Conservation (phyloP, 2,888 invertebrate species). For the Aplocera efformata region DNA sequence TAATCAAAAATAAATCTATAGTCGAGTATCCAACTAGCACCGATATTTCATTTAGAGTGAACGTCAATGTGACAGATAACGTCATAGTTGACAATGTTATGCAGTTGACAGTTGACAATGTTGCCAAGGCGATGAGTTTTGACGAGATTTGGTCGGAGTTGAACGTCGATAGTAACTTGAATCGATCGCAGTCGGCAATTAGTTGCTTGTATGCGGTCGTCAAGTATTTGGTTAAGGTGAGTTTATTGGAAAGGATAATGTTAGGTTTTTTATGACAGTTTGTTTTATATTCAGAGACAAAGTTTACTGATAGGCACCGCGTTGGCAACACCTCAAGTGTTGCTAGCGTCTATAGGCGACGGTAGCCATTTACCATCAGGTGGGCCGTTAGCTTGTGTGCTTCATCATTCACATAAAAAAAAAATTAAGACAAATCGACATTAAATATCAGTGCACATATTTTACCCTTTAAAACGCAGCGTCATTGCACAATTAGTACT, state of each 20-base stretch:
- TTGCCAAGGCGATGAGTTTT: slow-evolving; percentile 59
- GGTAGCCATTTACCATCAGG: too few relatives aligned
- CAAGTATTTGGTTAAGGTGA: slow-evolving; percentile 71
- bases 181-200: slow-evolving; percentile 69
- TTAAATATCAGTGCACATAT: too few relatives aligned
- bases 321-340: too few relatives aligned
- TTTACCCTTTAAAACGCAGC: too few relatives aligned
- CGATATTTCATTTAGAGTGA: slow-evolving; percentile 64
- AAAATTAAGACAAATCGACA: too few relatives aligned
- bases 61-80: slow-evolving; percentile 50
- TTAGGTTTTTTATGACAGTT: too few relatives aligned
- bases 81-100: slow-evolving; percentile 65
- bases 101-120: slow-evolving; percentile 56
- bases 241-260: slow-evolving; percentile 10
- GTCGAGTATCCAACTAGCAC: slow-evolving; percentile 66
- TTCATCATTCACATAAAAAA: too few relatives aligned
- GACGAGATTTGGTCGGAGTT: slow-evolving; percentile 67
- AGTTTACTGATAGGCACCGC: too few relatives aligned
- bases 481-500: too few relatives aligned
- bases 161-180: slow-evolving; percentile 62
- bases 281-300: too few relatives aligned
- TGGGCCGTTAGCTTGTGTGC: too few relatives aligned
- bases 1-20: slow-evolving; percentile 72
- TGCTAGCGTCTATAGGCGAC: too few relatives aligned
- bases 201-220: slow-evolving; percentile 72